Evolutionary conservation across 1,140 invertebrate species (phyloP).

Genomic region (Helicorthomorpha holstii): DNA sequence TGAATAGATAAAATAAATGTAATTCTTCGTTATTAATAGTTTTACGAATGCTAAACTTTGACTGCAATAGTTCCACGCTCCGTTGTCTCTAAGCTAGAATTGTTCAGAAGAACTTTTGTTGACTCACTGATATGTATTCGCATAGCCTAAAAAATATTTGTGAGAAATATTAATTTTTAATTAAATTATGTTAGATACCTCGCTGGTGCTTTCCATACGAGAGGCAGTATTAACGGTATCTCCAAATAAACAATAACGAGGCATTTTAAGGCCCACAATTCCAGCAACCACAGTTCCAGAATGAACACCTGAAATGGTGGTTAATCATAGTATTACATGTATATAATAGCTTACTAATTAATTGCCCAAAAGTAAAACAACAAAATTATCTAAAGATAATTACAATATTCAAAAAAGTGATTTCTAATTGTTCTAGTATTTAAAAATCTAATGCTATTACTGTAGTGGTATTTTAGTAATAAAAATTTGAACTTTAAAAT

Average conservation of each 20-base stretch:
- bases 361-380: too few relatives aligned
- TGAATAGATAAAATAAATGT: too few relatives aligned
- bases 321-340: too few relatives aligned
- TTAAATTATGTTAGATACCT: slow-evolving; percentile 18
- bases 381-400: too few relatives aligned
- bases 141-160: too few relatives aligned
- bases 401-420: too few relatives aligned
- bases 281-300: slow-evolving; percentile 83
- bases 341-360: too few relatives aligned
- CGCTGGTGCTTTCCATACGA: slow-evolving; percentile 76
- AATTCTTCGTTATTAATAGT: not conserved
- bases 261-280: slow-evolving; percentile 90
- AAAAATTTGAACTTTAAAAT: too few relatives aligned
- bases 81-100: slow-evolving; percentile 47
- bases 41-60: slow-evolving; percentile 32
- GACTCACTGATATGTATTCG: slow-evolving; percentile 86
- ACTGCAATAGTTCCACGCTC: slow-evolving; percentile 58
- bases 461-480: too few relatives aligned
- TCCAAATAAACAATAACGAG: slow-evolving; percentile 81
- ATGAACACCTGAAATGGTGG: slow-evolving; percentile 40
- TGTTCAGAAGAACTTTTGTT: slow-evolving; percentile 55
- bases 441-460: too few relatives aligned
- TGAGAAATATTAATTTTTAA: too few relatives aligned
- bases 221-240: slow-evolving; percentile 85
- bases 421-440: too few relatives aligned